Conservation (phyloP, 2,113 vertebrate species). For the Aspidoscelis tigris region DNA sequence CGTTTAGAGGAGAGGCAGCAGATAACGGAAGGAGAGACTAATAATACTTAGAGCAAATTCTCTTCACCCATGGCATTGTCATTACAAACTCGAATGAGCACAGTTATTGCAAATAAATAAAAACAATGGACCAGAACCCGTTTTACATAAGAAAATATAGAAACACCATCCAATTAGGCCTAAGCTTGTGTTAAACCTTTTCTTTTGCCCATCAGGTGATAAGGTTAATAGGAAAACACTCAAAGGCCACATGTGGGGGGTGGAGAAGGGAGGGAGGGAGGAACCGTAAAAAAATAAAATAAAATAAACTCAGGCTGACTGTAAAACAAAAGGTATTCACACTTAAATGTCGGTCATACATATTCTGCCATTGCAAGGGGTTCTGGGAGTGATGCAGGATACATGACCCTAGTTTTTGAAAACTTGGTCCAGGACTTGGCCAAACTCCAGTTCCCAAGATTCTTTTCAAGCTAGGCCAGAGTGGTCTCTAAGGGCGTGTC, state of each 20-base stretch:
- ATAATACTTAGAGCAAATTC: conserved; percentile 83
- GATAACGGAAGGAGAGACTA: conserved; percentile 64
- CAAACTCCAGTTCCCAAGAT: neutral
- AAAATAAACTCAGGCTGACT: conserved; percentile 43
- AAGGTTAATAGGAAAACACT: conserved; percentile 77
- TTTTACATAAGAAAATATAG: conserved; percentile 82
- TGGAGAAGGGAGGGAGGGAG: conserved; percentile 55
- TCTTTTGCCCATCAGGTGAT: conserved; percentile 74
- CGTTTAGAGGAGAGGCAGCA: conserved; percentile 72
- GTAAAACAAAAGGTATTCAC: conserved; percentile 43
- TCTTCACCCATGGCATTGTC: conserved; percentile 81
- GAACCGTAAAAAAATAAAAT: conserved; percentile 60
- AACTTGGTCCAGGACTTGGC: neutral
- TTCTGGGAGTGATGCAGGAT: neutral
- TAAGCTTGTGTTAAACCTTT: conserved; percentile 76
- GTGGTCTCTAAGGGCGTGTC: too few relatives aligned
- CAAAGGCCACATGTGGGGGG: conserved; percentile 60
- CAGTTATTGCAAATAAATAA: conserved; percentile 85
- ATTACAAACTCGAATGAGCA: conserved; percentile 85
- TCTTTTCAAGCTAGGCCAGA: neutral
- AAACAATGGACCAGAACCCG: conserved; percentile 85
- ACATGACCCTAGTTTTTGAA: too few relatives aligned
- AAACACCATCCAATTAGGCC: conserved; percentile 77
- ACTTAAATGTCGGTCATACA: neutral
- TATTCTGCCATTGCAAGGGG: neutral